Percentiles rank a stretch among this genome's conserved stretches.
phyloP scores from a whole-genome alignment of 2,797 vertebrate species.

The Sitta carolinensis region DNA sequence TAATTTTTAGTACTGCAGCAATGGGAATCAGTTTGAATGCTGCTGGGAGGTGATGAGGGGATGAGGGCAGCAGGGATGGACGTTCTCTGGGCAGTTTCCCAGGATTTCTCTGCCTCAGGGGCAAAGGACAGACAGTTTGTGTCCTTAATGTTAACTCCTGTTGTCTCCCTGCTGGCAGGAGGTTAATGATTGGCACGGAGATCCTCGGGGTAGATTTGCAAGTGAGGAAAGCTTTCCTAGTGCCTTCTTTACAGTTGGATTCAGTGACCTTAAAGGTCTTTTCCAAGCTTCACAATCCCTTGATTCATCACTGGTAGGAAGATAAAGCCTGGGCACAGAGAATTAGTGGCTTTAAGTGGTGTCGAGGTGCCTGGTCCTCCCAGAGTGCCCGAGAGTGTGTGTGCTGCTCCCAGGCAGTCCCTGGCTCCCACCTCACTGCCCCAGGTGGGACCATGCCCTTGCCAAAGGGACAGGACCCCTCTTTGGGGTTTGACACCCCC shows the following conservation, averaged over 20 bases:
- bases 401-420: neutral
- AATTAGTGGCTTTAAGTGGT: neutral
- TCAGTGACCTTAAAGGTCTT: neutral
- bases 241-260: neutral
- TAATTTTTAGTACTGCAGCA: neutral
- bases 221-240: neutral
- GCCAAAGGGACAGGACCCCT: neutral
- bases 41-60: neutral
- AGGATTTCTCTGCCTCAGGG: neutral
- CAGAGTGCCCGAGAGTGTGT: fast-evolving
- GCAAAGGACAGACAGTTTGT: neutral
- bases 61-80: neutral
- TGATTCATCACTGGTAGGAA: neutral
- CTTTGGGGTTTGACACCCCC: neutral
- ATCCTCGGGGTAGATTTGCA: neutral
- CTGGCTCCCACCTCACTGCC: neutral
- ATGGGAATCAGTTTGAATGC: neutral
- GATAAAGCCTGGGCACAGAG: neutral
- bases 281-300: neutral
- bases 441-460: neutral
- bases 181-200: neutral
- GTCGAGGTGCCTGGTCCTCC: neutral
- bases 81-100: fast-evolving
- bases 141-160: neutral
- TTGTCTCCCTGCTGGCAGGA: neutral